Evolutionary conservation across 2,797 vertebrate species (phyloP).

Genomic region (Amblyraja radiata): DNA sequence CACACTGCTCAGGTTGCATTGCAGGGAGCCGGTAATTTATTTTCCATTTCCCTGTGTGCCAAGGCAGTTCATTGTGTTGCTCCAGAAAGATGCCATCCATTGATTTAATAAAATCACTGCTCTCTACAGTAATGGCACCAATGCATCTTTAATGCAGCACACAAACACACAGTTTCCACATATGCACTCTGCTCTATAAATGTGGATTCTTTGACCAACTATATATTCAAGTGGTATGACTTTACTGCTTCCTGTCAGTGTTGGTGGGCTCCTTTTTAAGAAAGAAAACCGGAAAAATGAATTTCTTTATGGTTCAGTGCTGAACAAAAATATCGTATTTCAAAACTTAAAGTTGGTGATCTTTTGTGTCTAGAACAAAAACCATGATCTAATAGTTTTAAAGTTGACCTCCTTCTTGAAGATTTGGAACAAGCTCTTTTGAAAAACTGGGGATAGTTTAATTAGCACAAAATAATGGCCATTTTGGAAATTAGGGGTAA

Average conservation of each 20-base stretch:
- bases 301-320: background rate
- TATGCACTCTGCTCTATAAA: background rate
- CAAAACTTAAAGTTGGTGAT: background rate
- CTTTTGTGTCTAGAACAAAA: background rate
- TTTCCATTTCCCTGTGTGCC: background rate
- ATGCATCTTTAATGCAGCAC: background rate
- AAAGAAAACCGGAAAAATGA: background rate
- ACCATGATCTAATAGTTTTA: background rate
- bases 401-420: background rate
- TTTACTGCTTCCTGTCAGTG: background rate
- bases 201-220: background rate
- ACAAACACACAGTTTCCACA: background rate
- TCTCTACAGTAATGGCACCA: background rate
- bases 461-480: background rate
- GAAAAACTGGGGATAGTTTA: background rate
- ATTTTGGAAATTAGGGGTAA: background rate
- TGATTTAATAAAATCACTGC: background rate
- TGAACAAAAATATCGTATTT: background rate
- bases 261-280: background rate
- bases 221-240: background rate
- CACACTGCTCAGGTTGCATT: background rate
- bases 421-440: background rate
- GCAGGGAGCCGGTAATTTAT: constrained; percentile 2
- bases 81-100: background rate
- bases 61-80: constrained; percentile 4